Conservation (phyloP, 1,140 invertebrate species). For the Hylaeus volcanicus region DNA sequence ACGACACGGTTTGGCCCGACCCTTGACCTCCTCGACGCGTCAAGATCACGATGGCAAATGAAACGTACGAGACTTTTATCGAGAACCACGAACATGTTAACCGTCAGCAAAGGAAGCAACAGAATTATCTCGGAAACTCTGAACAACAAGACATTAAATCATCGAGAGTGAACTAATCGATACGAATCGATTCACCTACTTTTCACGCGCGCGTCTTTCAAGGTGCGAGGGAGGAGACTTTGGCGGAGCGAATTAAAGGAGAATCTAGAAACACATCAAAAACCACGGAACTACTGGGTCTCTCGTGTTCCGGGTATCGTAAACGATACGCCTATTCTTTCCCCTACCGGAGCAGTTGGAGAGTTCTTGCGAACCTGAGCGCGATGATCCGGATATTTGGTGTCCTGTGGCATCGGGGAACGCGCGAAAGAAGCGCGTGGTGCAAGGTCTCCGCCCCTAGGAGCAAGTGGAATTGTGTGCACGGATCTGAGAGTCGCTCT, state of each 20-base stretch:
- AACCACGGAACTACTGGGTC: background rate
- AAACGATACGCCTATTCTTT: constrained; percentile 38
- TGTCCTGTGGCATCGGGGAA: constrained; percentile 20
- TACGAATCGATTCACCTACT: too few species aligned
- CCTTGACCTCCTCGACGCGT: constrained; percentile 22
- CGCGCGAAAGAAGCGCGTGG: constrained; percentile 14
- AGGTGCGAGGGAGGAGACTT: background rate
- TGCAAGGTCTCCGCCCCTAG: background rate
- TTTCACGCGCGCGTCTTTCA: background rate
- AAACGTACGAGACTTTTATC: background rate
- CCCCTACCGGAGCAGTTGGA: background rate
- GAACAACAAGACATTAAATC: too few species aligned
- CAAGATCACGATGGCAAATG: background rate
- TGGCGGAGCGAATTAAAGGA: background rate
- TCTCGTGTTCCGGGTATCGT: background rate
- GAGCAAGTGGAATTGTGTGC: constrained; percentile 11
- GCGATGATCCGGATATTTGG: constrained; percentile 37
- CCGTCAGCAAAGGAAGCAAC: background rate
- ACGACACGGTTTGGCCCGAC: constrained; percentile 30
- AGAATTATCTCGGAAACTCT: too few species aligned
- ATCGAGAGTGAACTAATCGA: background rate
- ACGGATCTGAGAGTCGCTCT: background rate
- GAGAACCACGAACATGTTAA: background rate
- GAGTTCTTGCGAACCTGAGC: background rate
- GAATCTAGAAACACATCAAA: background rate